Evolutionary conservation across 2,888 invertebrate species (phyloP).

Genomic region (Melipona bicolor): DNA sequence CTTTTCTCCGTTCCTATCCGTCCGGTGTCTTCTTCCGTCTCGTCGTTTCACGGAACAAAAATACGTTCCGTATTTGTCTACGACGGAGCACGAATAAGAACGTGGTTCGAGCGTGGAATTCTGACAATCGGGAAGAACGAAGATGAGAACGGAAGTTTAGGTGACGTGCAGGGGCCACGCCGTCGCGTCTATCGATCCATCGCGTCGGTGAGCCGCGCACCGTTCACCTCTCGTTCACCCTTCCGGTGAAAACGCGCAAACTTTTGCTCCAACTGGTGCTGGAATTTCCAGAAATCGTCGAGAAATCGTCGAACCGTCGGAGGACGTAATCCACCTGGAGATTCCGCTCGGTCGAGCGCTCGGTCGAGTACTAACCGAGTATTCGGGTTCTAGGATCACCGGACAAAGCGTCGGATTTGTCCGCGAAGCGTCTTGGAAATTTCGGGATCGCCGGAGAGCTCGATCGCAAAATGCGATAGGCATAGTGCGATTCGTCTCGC

Average conservation of each 20-base stretch:
- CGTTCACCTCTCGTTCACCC: not conserved
- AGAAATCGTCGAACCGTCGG: not conserved
- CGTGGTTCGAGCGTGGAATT: too few species aligned
- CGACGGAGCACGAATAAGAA: too few species aligned
- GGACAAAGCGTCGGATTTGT: slow-evolving; percentile 6
- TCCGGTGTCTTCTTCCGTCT: too few species aligned
- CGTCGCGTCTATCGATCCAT: slow-evolving; percentile 12
- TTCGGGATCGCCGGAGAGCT: not conserved
- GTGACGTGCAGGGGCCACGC: not conserved
- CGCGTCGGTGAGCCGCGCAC: not conserved
- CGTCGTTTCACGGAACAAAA: too few species aligned
- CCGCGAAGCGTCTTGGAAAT: not conserved
- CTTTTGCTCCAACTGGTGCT: not conserved
- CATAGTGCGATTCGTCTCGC: too few species aligned
- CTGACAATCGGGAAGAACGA: too few species aligned
- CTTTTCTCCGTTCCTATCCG: too few species aligned
- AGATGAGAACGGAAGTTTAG: too few species aligned
- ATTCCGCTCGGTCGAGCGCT: slow-evolving; percentile 22
- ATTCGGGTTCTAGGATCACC: slow-evolving; percentile 59
- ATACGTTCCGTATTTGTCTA: too few species aligned
- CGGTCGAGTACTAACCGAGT: slow-evolving; percentile 64
- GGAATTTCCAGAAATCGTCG: not conserved
- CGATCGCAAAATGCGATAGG: too few species aligned
- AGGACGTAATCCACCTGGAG: not conserved
- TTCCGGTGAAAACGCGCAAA: slow-evolving; percentile 18